These are phyloP conservation scores for Cyprinodon diabolis DNA, from an alignment of 2,797 vertebrate genomes.

Conservation along the genomic window DNA sequence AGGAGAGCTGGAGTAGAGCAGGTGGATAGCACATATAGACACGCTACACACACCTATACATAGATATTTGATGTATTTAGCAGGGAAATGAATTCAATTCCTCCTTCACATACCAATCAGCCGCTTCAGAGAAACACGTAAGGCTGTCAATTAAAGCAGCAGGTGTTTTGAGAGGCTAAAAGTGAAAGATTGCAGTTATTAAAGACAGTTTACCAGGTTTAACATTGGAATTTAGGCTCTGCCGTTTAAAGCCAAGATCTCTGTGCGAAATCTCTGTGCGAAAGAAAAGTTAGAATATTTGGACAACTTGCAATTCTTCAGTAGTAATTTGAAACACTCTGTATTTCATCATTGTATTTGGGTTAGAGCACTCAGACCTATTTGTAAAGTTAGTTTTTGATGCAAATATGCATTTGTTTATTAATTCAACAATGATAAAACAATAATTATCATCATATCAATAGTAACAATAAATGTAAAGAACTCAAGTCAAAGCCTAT, in stretches of 20 bases:
- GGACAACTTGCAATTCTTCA: too few relatives aligned
- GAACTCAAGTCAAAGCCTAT: background rate
- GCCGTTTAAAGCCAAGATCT: background rate
- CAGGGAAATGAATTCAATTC: constrained; percentile 11
- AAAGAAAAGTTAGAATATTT: background rate
- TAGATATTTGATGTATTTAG: constrained; percentile 17
- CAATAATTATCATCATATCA: background rate
- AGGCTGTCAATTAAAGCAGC: constrained; percentile 38
- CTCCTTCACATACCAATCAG: constrained; percentile 2
- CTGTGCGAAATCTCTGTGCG: background rate
- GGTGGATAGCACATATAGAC: constrained; percentile 28
- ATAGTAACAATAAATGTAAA: too few relatives aligned
- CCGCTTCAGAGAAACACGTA: background rate
- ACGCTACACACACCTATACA: constrained; percentile 25
- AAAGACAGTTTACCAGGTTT: constrained; percentile 1
- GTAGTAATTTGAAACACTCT: too few relatives aligned
- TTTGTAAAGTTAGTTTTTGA: background rate
- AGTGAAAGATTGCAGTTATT: background rate
- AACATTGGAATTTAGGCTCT: background rate
- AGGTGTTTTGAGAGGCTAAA: constrained; percentile 41
- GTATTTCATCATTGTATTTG: background rate
- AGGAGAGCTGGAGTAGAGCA: constrained; percentile 34
- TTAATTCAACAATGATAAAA: background rate
- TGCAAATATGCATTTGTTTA: background rate
- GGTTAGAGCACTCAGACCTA: background rate